A percentile compares a stretch with the other conserved stretches of the same genome.
These are phyloP conservation scores for Cyprinodon diabolis DNA, from an alignment of 2,797 vertebrate genomes.

Conservation along the genomic window DNA sequence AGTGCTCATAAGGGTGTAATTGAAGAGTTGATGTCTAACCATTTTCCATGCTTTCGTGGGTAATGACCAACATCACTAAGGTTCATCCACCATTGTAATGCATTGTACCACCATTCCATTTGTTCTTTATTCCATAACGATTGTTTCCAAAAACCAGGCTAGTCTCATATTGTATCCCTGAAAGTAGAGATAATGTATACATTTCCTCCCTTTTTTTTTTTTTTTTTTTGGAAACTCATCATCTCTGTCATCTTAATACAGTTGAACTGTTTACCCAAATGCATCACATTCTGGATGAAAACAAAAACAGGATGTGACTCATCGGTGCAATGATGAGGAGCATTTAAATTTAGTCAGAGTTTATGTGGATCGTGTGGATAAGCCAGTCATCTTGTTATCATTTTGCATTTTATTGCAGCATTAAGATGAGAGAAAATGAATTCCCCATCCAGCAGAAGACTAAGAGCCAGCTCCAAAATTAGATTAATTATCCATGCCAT, in stretches of 20 bases:
- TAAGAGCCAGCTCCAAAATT: slow-evolving; percentile 56
- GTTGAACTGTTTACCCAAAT: not conserved
- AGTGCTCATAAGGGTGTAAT: too few relatives aligned
- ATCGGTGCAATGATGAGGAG: not conserved
- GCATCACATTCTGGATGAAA: not conserved
- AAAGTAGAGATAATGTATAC: not conserved
- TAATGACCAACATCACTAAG: too few relatives aligned
- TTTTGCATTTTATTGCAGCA: slow-evolving; percentile 7
- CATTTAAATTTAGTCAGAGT: not conserved
- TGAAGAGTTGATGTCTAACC: too few relatives aligned
- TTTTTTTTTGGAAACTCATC: not conserved
- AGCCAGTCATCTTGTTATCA: not conserved
- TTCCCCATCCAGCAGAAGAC: slow-evolving; percentile 31
- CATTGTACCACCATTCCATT: too few relatives aligned
- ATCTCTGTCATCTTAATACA: not conserved
- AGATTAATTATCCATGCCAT: slow-evolving; percentile 63
- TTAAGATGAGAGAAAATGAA: slow-evolving; percentile 36
- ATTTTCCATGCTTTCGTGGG: too few relatives aligned
- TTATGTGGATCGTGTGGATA: not conserved
- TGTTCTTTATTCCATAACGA: too few relatives aligned
- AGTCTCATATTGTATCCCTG: too few relatives aligned
- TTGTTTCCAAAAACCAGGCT: too few relatives aligned
- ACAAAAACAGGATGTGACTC: slow-evolving; percentile 35
- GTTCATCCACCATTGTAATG: too few relatives aligned
- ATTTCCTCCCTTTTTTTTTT: too few relatives aligned